Conservation (phyloP, 2,113 vertebrate genomes). For the Oncorhynchus kisutch region DNA sequence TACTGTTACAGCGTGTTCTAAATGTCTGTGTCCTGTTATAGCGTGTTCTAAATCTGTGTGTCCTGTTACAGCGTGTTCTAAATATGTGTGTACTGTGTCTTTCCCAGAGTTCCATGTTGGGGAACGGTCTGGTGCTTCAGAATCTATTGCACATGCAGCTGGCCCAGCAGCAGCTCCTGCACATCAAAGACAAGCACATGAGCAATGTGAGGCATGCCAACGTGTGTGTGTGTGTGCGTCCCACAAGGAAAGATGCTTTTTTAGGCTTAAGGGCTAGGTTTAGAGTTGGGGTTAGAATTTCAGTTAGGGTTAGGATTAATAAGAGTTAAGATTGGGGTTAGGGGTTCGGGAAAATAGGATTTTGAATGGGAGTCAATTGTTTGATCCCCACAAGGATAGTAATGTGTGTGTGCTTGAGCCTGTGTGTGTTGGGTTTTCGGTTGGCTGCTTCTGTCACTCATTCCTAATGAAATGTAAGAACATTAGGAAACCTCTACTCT, state of each 20-base stretch:
- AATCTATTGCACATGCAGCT: conserved; percentile 85
- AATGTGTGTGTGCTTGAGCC: background rate
- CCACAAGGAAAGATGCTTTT: no score
- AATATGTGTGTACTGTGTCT: background rate
- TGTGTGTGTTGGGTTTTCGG: conserved; percentile 6
- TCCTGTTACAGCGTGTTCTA: background rate
- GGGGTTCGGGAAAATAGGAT: no score
- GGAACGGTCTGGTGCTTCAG: conserved; percentile 84
- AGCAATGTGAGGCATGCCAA: conserved; percentile 78
- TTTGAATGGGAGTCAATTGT: no score
- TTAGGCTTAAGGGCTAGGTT: no score
- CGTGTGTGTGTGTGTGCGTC: background rate
- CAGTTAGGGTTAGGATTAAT: no score
- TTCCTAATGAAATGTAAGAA: background rate
- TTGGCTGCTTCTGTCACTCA: background rate
- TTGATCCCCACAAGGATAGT: no score
- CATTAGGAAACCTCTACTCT: background rate
- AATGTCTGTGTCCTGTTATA: no score
- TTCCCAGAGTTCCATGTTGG: conserved; percentile 81
- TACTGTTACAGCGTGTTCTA: no score
- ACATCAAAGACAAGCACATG: conserved; percentile 86
- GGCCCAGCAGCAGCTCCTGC: conserved; percentile 86
- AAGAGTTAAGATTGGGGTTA: no score
- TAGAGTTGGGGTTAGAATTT: no score
- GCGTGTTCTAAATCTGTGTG: no score